Evolutionary conservation across 35 echinoderm and acorn worm species (phyloP).

Genomic region (Anneissia japonica): DNA sequence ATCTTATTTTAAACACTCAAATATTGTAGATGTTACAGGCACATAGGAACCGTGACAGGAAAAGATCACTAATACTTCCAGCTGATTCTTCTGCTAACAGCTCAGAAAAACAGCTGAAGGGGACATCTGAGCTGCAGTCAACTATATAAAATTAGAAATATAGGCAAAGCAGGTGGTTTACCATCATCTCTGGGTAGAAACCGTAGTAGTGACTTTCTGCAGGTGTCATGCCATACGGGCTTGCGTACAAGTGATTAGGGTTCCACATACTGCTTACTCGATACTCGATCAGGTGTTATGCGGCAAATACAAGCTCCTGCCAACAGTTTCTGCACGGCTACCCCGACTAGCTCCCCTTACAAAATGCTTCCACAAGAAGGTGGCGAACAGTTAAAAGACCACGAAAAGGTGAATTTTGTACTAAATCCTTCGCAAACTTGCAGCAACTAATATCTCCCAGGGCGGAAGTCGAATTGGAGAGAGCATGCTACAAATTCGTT

Average conservation of each 20-base stretch:
- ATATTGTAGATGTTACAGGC: background rate
- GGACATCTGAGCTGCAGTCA: background rate
- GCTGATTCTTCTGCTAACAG: background rate
- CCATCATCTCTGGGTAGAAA: background rate
- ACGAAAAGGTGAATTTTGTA: background rate
- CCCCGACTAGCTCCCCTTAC: background rate
- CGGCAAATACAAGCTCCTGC: background rate
- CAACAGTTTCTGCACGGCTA: background rate
- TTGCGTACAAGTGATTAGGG: background rate
- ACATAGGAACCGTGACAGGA: background rate
- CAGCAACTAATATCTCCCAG: background rate
- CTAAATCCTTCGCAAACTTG: background rate
- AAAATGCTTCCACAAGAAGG: background rate
- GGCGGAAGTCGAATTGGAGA: slow-evolving; percentile 1
- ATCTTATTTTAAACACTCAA: background rate
- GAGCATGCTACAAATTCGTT: background rate
- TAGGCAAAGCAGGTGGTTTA: background rate
- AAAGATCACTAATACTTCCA: background rate
- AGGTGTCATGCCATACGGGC: background rate
- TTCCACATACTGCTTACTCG: background rate
- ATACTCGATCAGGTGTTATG: background rate
- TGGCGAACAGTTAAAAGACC: background rate
- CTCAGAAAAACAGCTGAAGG: background rate
- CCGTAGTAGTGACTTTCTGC: background rate
- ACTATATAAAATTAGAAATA: background rate